These are phyloP conservation scores for Genyomyrus donnyi DNA, from an alignment of 2,113 vertebrate genomes.

Conservation along the genomic window DNA sequence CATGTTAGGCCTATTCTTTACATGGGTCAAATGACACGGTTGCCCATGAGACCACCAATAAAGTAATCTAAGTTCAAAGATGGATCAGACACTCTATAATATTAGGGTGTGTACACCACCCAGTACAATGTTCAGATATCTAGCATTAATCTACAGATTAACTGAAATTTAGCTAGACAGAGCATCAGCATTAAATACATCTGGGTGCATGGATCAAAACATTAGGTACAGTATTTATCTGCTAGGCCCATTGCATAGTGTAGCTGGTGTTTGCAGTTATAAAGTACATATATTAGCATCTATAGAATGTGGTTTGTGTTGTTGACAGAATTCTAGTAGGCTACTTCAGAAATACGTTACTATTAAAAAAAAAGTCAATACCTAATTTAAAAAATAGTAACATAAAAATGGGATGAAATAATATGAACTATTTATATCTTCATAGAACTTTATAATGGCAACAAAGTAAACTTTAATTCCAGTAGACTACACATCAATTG, in stretches of 20 bases:
- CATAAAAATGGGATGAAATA: neutral
- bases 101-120: neutral
- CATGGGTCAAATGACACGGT: neutral
- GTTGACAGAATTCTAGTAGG: neutral
- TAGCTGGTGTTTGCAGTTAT: neutral
- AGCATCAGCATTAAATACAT: neutral
- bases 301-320: neutral
- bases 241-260: neutral
- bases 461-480: neutral
- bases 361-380: neutral
- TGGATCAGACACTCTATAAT: neutral
- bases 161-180: neutral
- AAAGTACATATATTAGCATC: neutral
- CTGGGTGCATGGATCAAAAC: neutral
- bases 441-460: neutral
- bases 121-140: neutral
- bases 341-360: neutral
- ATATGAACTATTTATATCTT: neutral
- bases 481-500: neutral
- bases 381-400: neutral
- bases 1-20: neutral
- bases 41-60: neutral
- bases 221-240: neutral
- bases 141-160: neutral
- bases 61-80: neutral